phyloP scores from a whole-genome alignment of 2,888 invertebrate genomes.

The Argyra leucocephala region DNA sequence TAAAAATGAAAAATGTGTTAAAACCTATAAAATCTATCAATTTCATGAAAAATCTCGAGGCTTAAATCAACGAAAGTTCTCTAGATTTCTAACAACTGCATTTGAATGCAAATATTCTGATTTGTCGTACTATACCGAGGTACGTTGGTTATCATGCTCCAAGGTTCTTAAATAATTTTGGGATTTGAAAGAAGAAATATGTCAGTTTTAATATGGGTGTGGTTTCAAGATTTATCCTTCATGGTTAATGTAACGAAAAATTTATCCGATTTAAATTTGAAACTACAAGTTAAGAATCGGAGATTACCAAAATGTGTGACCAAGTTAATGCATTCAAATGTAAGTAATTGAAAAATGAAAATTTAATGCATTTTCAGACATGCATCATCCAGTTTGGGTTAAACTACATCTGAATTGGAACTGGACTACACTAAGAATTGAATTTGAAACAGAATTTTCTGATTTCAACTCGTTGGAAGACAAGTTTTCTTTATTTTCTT shows the following conservation, averaged over 20 bases:
- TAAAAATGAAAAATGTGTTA: too few species aligned
- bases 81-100: slow-evolving; percentile 23
- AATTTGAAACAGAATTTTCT: too few species aligned
- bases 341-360: slow-evolving; percentile 19
- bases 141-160: slow-evolving; percentile 25
- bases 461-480: too few species aligned
- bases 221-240: slow-evolving; percentile 20
- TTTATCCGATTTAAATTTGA: slow-evolving; percentile 21
- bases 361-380: slow-evolving; percentile 20
- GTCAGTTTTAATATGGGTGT: slow-evolving; percentile 16
- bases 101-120: slow-evolving; percentile 26
- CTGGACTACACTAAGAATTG: too few species aligned
- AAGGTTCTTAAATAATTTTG: slow-evolving; percentile 26
- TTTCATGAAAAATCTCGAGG: slow-evolving; percentile 14
- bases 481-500: too few species aligned
- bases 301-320: slow-evolving; percentile 24
- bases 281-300: slow-evolving; percentile 22
- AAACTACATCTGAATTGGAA: slow-evolving; percentile 19
- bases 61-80: slow-evolving; percentile 21
- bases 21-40: slow-evolving; percentile 14
- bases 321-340: slow-evolving; percentile 25
- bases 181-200: slow-evolving; percentile 21
- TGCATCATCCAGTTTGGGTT: slow-evolving; percentile 20
- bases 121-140: slow-evolving; percentile 26
- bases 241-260: slow-evolving; percentile 19